Percentiles rank a stretch among this genome's conserved stretches.
These are phyloP conservation scores for Dermatemys mawii DNA, from an alignment of 2,113 vertebrate genomes.

Conservation along the genomic window DNA sequence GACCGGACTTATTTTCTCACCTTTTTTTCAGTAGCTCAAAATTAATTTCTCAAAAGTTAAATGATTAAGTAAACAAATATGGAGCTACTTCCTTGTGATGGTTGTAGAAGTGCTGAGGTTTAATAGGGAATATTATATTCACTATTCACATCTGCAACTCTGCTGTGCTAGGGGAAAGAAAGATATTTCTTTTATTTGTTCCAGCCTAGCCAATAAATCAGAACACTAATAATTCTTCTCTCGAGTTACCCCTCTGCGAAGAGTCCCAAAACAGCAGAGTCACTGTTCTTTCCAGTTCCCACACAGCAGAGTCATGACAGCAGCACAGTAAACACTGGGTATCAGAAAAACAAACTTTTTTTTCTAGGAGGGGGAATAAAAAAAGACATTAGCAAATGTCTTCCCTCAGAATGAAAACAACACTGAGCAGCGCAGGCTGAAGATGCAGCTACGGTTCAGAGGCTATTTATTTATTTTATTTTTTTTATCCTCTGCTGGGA, in stretches of 20 bases:
- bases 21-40: conserved; percentile 56
- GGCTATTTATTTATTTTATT: conserved; percentile 52
- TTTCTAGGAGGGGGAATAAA: not conserved
- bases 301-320: fast-evolving
- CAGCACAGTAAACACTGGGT: not conserved
- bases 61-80: conserved; percentile 68
- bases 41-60: conserved; percentile 57
- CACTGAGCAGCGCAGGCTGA: conserved; percentile 5
- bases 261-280: not conserved
- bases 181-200: conserved; percentile 26
- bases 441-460: conserved; percentile 61
- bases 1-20: not conserved
- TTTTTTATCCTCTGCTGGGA: conserved; percentile 59
- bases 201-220: not conserved
- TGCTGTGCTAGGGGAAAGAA: not conserved
- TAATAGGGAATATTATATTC: conserved; percentile 31
- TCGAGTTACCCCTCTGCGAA: not conserved
- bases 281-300: not conserved
- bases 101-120: conserved; percentile 57
- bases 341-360: conserved; percentile 34
- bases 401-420: conserved; percentile 25
- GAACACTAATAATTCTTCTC: conserved; percentile 38
- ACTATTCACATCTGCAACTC: conserved; percentile 62
- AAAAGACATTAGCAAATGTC: conserved; percentile 26
- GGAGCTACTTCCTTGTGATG: conserved; percentile 65